Evolutionary conservation across 2,113 vertebrate genomes (phyloP).

Genomic region (Corythaeola cristata): DNA sequence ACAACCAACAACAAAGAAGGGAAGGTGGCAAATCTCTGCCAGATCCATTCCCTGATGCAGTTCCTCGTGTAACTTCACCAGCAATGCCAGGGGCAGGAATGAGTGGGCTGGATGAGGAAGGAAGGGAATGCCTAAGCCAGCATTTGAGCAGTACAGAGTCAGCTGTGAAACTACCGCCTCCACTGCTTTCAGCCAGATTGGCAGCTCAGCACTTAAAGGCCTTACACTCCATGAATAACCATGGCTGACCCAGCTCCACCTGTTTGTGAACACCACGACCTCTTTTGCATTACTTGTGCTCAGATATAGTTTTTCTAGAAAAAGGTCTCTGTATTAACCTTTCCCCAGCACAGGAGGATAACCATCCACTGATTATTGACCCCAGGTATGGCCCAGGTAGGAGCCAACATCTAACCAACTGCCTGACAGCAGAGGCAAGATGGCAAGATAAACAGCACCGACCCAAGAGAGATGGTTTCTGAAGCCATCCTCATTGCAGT

Average conservation of each 20-base stretch:
- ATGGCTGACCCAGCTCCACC: neutral
- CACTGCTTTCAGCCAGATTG: neutral
- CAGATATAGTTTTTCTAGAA: neutral
- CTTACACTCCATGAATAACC: neutral
- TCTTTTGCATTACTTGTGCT: neutral
- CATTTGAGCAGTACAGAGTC: neutral
- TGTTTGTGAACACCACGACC: neutral
- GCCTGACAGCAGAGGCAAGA: neutral
- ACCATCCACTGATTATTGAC: neutral
- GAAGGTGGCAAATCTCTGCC: neutral
- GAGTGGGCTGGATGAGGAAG: neutral
- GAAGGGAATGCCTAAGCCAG: neutral
- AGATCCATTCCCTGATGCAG: neutral
- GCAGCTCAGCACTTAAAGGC: neutral
- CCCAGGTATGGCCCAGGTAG: neutral
- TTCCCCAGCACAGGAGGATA: neutral
- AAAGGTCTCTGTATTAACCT: neutral
- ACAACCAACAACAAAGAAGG: neutral
- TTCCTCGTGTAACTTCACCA: neutral
- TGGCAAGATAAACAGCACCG: neutral
- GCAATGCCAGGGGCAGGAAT: neutral
- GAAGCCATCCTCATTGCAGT: neutral
- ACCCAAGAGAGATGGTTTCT: neutral
- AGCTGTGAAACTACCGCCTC: neutral
- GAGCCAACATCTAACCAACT: neutral